Percentiles rank a stretch among this genome's conserved stretches.
These are phyloP conservation scores for Orussus abietinus DNA, from an alignment of 1,140 invertebrate species.

Conservation along the genomic window DNA sequence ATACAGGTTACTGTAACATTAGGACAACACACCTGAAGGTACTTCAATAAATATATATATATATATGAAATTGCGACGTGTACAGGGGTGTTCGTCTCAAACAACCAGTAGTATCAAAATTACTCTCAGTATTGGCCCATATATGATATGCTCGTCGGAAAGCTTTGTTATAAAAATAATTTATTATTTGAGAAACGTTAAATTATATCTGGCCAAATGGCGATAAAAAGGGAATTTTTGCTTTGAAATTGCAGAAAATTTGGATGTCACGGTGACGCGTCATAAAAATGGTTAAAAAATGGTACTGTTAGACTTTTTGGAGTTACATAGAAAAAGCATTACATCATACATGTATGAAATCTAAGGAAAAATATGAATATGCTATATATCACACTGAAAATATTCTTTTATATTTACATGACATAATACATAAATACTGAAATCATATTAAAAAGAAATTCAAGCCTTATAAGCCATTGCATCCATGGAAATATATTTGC, in stretches of 20 bases:
- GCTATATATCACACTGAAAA: no score
- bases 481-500: slow-evolving; percentile 24
- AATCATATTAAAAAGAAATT: slow-evolving; percentile 27
- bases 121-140: no score
- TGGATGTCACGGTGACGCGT: slow-evolving; percentile 7
- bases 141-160: slow-evolving; percentile 16
- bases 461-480: slow-evolving; percentile 23
- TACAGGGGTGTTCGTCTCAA: no score
- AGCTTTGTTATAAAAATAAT: slow-evolving; percentile 10
- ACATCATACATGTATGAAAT: slow-evolving; percentile 16
- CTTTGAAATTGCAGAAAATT: slow-evolving; percentile 14
- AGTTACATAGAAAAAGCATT: slow-evolving; percentile 18
- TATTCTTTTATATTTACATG: slow-evolving; percentile 19
- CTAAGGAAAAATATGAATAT: slow-evolving; percentile 12
- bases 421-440: slow-evolving; percentile 27
- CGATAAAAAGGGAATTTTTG: no score
- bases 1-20: slow-evolving; percentile 17
- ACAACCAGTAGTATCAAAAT: no score
- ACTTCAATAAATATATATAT: no score
- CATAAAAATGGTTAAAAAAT: slow-evolving; percentile 8
- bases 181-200: no score
- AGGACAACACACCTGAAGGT: slow-evolving; percentile 18
- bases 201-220: no score
- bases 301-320: slow-evolving; percentile 18
- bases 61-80: no score